Percentiles rank a stretch among this genome's conserved stretches.
Evolutionary conservation across 2,888 invertebrate genomes (phyloP).

Genomic region (Leptopterna dolabrata): DNA sequence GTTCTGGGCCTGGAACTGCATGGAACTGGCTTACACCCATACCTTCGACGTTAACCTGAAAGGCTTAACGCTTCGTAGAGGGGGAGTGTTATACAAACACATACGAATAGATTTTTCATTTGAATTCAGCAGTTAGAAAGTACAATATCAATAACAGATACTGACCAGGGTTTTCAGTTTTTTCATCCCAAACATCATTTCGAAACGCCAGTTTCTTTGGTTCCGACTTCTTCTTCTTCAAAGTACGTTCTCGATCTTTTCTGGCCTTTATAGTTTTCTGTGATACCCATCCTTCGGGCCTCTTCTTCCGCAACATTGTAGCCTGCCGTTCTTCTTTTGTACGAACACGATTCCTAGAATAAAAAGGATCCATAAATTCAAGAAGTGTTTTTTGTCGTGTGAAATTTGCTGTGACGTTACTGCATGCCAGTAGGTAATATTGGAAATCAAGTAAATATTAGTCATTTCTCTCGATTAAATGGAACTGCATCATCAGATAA

Average conservation of each 20-base stretch:
- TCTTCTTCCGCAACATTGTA: constrained; percentile 69
- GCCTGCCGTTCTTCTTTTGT: constrained; percentile 71
- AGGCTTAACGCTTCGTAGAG: no score
- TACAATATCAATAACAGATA: neutral
- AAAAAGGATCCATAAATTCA: neutral
- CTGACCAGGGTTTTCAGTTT: constrained; percentile 61
- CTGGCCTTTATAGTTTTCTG: constrained; percentile 69
- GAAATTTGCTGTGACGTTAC: neutral
- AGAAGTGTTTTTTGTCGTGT: no score
- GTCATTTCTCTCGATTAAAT: no score
- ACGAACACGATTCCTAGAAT: constrained; percentile 71
- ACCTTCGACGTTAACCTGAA: no score
- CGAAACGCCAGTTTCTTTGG: constrained; percentile 69
- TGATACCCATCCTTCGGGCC: constrained; percentile 70
- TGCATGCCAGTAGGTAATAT: no score
- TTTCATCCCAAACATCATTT: constrained; percentile 76
- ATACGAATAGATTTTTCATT: no score
- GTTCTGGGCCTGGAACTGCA: no score
- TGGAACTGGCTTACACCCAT: no score
- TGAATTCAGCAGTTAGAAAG: no score
- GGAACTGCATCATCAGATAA: no score
- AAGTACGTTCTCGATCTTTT: constrained; percentile 63
- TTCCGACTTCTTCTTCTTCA: constrained; percentile 65
- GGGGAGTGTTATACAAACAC: no score
- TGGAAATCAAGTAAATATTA: no score